Evolutionary conservation across 2,888 invertebrate genomes (phyloP), one percentile per base, ranked within the genome.

Genomic region (Clistopyga incitator): DNA sequence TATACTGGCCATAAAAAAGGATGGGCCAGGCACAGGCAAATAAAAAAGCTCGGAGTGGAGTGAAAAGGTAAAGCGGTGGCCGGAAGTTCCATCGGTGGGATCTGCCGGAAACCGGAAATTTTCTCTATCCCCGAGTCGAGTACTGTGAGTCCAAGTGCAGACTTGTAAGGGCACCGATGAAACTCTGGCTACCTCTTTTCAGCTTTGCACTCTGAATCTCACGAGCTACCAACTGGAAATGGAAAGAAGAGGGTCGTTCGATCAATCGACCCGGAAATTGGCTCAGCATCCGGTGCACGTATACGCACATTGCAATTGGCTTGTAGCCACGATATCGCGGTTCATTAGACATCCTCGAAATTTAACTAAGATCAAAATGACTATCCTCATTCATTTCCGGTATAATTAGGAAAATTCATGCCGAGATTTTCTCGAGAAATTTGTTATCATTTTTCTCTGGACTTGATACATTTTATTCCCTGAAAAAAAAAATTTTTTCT

Each of bases 221-320:
- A 34, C 67, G 56, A 79, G 45, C 70, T 42, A 72, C 81, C 81
- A 79, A 52, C 78, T 85, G 85, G 84, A 81, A 84, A 84, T 78
- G 78, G 75, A 81, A 84, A 81, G 78, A 83, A 84, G 76, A 81
- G 72, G 81, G 78, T 67, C 76, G 68, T 64, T 18, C 38, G 10
- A 38, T 61, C 65, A 78, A 82, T 82, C 84, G 79, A 61, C 52
- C 82, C 84, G 82, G 83, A 84, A 76, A 85, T 84, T 85, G 86
- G 79, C 78, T 61, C 59, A 80, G 54, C 80, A 78, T 84, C 80
- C 78, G 84, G 78, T 59, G 59, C 81, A 65, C 72, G 75, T 54
- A 52, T 42, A 64, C 84, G 85, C 82, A 47, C n/a, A 47, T 85
- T 81, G 83, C 82, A 86, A 88, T 90, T 89, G 90, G 87, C 87